Conservation (phyloP, 1,140 invertebrate species). For the Holotrichia oblita region DNA sequence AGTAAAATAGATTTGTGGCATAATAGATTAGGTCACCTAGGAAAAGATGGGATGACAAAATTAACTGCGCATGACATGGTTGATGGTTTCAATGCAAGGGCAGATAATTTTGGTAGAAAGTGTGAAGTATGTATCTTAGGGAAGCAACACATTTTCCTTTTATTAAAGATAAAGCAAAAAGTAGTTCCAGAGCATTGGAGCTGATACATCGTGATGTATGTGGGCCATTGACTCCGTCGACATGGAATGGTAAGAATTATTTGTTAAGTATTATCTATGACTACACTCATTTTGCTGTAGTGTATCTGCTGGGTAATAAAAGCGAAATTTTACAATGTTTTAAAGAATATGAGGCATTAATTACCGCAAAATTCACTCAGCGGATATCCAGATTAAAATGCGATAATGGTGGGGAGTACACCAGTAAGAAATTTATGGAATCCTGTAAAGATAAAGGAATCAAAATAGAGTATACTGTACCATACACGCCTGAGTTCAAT, state of each 20-base stretch:
- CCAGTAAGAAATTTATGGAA: background rate
- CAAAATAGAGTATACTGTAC: no score
- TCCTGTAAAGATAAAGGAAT: slow-evolving; percentile 35
- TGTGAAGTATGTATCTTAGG: slow-evolving; percentile 63
- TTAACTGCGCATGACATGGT: background rate
- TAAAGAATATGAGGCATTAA: background rate
- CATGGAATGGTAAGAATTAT: slow-evolving; percentile 58
- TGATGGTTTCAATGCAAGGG: background rate
- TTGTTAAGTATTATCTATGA: slow-evolving; percentile 59
- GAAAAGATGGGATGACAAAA: slow-evolving; percentile 44
- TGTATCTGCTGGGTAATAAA: background rate
- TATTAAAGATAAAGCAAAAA: slow-evolving; percentile 53
- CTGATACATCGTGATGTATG: slow-evolving; percentile 61
- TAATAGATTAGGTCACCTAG: slow-evolving; percentile 43
- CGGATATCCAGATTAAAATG: slow-evolving; percentile 25
- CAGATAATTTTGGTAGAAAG: slow-evolving; percentile 45
- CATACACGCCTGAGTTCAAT: no score
- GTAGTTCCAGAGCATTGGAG: slow-evolving; percentile 58
- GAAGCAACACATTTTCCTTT: slow-evolving; percentile 61
- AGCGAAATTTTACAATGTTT: background rate
- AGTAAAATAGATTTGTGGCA: slow-evolving; percentile 45
- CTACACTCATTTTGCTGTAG: slow-evolving; percentile 12
- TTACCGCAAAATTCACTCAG: background rate
- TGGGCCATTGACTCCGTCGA: slow-evolving; percentile 60
- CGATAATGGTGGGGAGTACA: slow-evolving; percentile 23